These are phyloP conservation scores for Drosophila lacicola DNA, from an alignment of 2,888 invertebrate genomes.

Conservation along the genomic window DNA sequence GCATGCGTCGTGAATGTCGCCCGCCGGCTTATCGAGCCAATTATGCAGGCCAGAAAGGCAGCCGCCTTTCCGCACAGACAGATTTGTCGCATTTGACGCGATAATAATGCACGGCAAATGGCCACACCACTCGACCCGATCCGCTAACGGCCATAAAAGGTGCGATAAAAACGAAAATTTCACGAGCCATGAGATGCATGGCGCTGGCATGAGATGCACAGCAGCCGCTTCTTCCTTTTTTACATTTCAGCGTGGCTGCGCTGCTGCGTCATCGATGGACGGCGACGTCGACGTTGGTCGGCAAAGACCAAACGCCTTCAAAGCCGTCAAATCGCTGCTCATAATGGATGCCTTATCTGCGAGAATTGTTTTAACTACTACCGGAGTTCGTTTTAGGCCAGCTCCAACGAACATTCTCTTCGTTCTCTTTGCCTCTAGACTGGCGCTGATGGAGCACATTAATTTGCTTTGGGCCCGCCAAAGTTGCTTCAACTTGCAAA, in stretches of 20 bases:
- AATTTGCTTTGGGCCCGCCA: slow-evolving; percentile 68
- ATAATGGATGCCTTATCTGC: slow-evolving; percentile 82
- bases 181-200: too few species aligned
- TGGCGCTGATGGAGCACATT: slow-evolving; percentile 74
- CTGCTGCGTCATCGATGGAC: slow-evolving; percentile 55
- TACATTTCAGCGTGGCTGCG: neutral
- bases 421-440: slow-evolving; percentile 25
- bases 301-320: slow-evolving; percentile 79
- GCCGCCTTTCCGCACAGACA: slow-evolving; percentile 68
- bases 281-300: slow-evolving; percentile 43
- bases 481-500: slow-evolving; percentile 62
- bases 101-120: slow-evolving; percentile 71
- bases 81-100: slow-evolving; percentile 79
- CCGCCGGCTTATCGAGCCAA: slow-evolving; percentile 70
- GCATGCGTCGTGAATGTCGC: slow-evolving; percentile 48
- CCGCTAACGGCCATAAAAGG: slow-evolving; percentile 70
- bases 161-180: slow-evolving; percentile 80
- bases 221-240: slow-evolving; percentile 16
- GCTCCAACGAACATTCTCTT: slow-evolving; percentile 19
- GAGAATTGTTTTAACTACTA: slow-evolving; percentile 83
- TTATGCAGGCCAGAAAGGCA: slow-evolving; percentile 74
- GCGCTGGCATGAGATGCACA: slow-evolving; percentile 53
- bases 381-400: slow-evolving; percentile 78
- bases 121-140: slow-evolving; percentile 47
- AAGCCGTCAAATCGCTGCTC: slow-evolving; percentile 84